phyloP scores from a whole-genome alignment of 2,113 vertebrate species.

The Notarius lentiginosus region DNA sequence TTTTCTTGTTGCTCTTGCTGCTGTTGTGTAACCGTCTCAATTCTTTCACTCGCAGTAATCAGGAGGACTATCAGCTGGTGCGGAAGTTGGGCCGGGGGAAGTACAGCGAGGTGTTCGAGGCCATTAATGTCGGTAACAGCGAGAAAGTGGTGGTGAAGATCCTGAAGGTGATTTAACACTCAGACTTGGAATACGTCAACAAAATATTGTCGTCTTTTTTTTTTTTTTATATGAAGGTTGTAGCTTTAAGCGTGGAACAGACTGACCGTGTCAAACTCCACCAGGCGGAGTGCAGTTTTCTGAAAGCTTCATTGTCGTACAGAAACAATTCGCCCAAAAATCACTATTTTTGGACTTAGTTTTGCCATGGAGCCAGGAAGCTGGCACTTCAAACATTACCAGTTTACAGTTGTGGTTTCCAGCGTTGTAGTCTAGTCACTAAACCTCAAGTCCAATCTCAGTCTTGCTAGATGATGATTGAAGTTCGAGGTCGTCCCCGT shows the following conservation, averaged over 20 bases:
- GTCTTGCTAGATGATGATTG: too few species aligned
- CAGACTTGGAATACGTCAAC: not conserved
- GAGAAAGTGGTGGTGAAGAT: slow-evolving; percentile 98
- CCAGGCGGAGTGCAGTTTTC: not conserved
- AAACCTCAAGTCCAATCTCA: too few species aligned
- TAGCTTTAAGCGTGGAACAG: not conserved
- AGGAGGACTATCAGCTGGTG: slow-evolving; percentile 97
- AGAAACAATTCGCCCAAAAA: not conserved
- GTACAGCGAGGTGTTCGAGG: slow-evolving; percentile 98
- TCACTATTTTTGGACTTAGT: not conserved
- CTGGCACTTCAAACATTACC: not conserved
- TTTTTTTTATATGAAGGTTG: not conserved
- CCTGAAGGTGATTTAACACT: slow-evolving; percentile 85
- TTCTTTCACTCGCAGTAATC: slow-evolving; percentile 78
- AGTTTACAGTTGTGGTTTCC: not conserved
- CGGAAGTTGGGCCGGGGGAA: slow-evolving; percentile 94
- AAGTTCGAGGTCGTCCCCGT: too few species aligned
- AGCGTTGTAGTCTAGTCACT: too few species aligned
- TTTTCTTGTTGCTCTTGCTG: not conserved
- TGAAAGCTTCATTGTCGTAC: not conserved
- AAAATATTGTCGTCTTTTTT: not conserved
- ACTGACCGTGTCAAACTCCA: not conserved
- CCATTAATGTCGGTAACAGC: slow-evolving; percentile 97
- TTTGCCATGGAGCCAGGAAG: not conserved
- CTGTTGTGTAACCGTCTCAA: not conserved